Base-by-base conservation (phyloP, 2,888 invertebrate genomes). In the Leucoma salicis region DNA sequence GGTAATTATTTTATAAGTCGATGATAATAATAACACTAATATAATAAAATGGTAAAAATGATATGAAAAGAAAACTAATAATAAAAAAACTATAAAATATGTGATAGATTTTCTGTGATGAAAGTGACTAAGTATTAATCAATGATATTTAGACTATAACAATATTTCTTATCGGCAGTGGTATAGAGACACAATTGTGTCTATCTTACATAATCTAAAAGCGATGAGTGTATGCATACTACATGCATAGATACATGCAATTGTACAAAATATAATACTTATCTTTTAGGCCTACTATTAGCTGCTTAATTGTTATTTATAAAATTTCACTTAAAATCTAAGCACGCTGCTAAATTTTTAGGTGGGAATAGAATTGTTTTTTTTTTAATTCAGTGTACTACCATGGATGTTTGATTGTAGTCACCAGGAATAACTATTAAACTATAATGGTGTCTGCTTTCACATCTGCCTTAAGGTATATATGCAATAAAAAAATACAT, bases 321-420 rank as follows among this genome's bases (percentile, higher is more conserved):
- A 41, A 29, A 39, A 42, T 29, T 52, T 46, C n/a, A n/a, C 36
- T 39, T 54, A 46, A 46, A 36, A 38, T 16, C 49, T 51, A 55
- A 42, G 47, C 35, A 46, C 42, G 34, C 21, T 46, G 43, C 46
- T 49, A 50, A 53, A 62, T 38, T 39, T n/a, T 58, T 29, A 66
- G 70, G 70, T 69, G 69, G 68, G 69, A 63, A 60, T 49, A 49
- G 46, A 15, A 48, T 41, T 46, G 38, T n/a, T n/a, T n/a, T n/a
- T n/a, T n/a, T n/a, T n/a, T n/a, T n/a, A n/a, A n/a, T n/a, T n/a
- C n/a, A n/a, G n/a, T n/a, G n/a, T n/a, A n/a, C n/a, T n/a, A n/a
- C n/a, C n/a, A n/a, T n/a, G n/a, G n/a, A n/a, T n/a, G n/a, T n/a
- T n/a, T n/a, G n/a, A n/a, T n/a, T n/a, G n/a, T n/a, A n/a, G n/a